A percentile compares a stretch with the other conserved stretches of the same genome.
Evolutionary conservation across 2,113 vertebrate species (phyloP).

Genomic region (Podarcis raffonei): DNA sequence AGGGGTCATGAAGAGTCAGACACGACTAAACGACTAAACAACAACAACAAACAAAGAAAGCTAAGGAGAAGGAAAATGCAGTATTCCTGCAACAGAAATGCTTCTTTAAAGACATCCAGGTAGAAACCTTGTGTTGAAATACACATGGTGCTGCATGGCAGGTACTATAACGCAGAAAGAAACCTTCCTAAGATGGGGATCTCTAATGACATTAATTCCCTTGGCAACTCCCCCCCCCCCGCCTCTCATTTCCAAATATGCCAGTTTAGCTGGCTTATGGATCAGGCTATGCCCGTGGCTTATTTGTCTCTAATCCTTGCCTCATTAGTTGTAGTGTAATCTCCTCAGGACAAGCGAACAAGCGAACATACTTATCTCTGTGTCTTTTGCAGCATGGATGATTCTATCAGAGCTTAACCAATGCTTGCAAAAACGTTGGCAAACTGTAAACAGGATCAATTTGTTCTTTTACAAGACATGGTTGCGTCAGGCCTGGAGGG

Average conservation of each 20-base stretch:
- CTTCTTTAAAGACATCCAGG: background rate
- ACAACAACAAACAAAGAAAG: too few species aligned
- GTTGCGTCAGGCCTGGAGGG: slow-evolving; percentile 3
- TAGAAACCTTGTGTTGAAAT: background rate
- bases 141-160: background rate
- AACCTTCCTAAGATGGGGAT: background rate
- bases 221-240: background rate
- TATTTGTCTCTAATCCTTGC: slow-evolving; percentile 12
- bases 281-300: background rate
- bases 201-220: background rate
- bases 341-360: slow-evolving; percentile 33
- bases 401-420: slow-evolving; percentile 44
- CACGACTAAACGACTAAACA: too few species aligned
- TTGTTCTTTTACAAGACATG: slow-evolving; percentile 41
- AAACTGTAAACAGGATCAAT: slow-evolving; percentile 31
- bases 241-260: background rate
- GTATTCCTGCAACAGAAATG: background rate
- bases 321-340: background rate
- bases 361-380: background rate
- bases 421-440: slow-evolving; percentile 23
- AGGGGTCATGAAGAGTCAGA: too few species aligned
- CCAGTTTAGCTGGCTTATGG: background rate
- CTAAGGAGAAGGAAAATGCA: background rate
- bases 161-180: background rate
- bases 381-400: slow-evolving; percentile 23